Base-by-base conservation (phyloP, 1,140 invertebrate species). In the Pemphigus obesinymphae region DNA sequence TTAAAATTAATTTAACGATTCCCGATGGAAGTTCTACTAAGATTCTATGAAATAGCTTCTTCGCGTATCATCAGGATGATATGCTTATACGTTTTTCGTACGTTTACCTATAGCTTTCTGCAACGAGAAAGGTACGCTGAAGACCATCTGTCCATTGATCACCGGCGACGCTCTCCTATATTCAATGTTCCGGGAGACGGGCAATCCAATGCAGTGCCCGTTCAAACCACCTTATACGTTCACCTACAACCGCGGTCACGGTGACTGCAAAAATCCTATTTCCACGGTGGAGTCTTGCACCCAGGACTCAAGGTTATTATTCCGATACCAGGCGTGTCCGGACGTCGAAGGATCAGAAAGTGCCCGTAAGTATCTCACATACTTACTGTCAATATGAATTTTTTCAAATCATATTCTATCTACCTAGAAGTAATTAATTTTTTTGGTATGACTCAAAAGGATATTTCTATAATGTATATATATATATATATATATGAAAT, bases 191-290 rank as follows among this genome's bases (percentile, higher is more conserved):
- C 87, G 92, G 55, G 89, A 92, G 86, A 88, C 90, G 82, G 90
- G 91, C 0, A 88, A 89, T 70, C 91, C 92, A 3, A 90, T 92
- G 83, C 85, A 89, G 2, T 94, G 93, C 84, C 93, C 93, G 8
- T 94, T 94, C 87, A 90, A 89, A 83, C 90, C 91, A 61, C 92
- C 93, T 0, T 93, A 93, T 87, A 93, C 91, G 0, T 95, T 96
- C 86, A 92, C 92, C 6, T 94, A 95, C 85, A 92, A 90, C 86
- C 88, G 92, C 17, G 91, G 95, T 11, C 91, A 93, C 70, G 94
- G 94, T 1, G 94, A 95, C 85, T 97, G 96, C 87, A 89, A 89
- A 15, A 87, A 88, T 61, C 90, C 90, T 6, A 86, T 89, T 43
- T 91, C 90, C 34, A 88, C 89, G 45, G 89, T 90, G 29, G 91